Base-by-base conservation (phyloP, 2,797 vertebrate genomes). In the Tympanoctomys barrerae region DNA sequence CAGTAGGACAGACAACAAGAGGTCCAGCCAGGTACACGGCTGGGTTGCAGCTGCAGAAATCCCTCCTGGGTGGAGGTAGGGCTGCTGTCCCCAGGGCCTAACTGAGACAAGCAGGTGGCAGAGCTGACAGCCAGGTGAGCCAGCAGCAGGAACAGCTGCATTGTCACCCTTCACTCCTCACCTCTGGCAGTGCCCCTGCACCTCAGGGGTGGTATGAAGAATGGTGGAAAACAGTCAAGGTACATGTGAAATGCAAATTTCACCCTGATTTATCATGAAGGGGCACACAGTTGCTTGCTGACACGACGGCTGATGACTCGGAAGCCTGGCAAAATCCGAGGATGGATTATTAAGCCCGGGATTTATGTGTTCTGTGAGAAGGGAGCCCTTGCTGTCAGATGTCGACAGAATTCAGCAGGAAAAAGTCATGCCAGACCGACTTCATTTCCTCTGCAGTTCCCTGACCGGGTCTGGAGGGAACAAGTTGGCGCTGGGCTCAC, bases 401-500 rank as follows among this genome's bases (percentile, higher is more conserved):
- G 89, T 39, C 0, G 1, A 90, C 87, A 89, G 88, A 36, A 75
- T 16, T 26, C 77, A 62, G 49, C 9, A 16, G 59, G 57, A 73
- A 77, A 33, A 12, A 46, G 70, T 16, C 4, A 1, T 0, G 12
- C 49, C 4, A 2, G 79, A 59, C 42, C 39, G 12, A 46, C 68
- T 73, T 78, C 84, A 64, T 36, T 70, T 73, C 80, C 83, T 94
- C 68, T 1, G 71, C 14, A 31, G 83, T 31, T 82, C 83, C 73
- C 84, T 22, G 49, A 68, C 22, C 26, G 59, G 68, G 49, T 33
- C 70, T 5, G 10, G 21, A 42, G 70, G 70, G 11, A 31, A 7
- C 10, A 0, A 0, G 2, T 0, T 0, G 9, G 11, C 0, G 46
- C 39, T 13, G 46, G 52, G 42, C 14, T 7, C 8, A 21, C 54